Evolutionary conservation across 2,797 vertebrate genomes (phyloP).

Genomic region (Phataginus tetradactyla): DNA sequence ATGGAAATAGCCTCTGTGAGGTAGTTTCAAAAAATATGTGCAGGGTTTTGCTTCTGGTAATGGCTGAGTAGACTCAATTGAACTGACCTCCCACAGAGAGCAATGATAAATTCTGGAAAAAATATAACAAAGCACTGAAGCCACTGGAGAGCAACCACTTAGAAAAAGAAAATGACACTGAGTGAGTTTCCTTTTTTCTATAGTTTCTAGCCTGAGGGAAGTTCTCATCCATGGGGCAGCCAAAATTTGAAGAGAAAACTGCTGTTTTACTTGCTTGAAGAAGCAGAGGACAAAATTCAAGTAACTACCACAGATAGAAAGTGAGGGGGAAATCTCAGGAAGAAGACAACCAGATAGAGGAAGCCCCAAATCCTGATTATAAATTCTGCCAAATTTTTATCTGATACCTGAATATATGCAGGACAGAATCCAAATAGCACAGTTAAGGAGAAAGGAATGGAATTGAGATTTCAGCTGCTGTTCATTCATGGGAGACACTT

Average conservation of each 20-base stretch:
- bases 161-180: constrained; percentile 29
- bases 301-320: constrained; percentile 22
- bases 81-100: constrained; percentile 12
- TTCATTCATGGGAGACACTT: neutral
- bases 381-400: constrained; percentile 35
- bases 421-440: neutral
- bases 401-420: neutral
- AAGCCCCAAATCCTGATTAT: constrained; percentile 39
- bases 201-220: constrained; percentile 31
- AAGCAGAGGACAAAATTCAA: constrained; percentile 43
- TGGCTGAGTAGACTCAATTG: constrained; percentile 14
- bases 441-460: constrained; percentile 10
- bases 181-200: constrained; percentile 55
- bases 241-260: constrained; percentile 52
- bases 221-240: neutral
- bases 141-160: constrained; percentile 36
- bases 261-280: constrained; percentile 36
- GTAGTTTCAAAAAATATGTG: constrained; percentile 2
- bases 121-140: constrained; percentile 48
- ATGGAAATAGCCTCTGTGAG: constrained; percentile 46
- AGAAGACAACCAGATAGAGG: neutral
- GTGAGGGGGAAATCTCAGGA: constrained; percentile 3
- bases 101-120: constrained; percentile 51
- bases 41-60: constrained; percentile 45
- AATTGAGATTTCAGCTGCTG: neutral